Conservation (phyloP, 2,113 vertebrate genomes). For the Micromys minutus region DNA sequence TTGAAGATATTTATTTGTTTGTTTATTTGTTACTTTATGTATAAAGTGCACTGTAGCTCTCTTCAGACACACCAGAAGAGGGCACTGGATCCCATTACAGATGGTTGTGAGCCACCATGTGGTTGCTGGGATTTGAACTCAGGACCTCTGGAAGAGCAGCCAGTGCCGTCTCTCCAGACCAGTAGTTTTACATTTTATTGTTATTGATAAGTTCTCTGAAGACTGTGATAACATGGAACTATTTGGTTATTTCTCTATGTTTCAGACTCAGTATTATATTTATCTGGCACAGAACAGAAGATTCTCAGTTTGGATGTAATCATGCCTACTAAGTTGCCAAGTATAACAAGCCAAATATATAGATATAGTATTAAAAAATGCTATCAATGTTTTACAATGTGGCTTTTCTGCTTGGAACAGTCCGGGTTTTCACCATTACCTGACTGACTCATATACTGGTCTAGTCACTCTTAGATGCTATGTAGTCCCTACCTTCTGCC, state of each 20-base stretch:
- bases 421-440: not conserved
- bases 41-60: too few species aligned
- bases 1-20: too few species aligned
- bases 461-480: not conserved
- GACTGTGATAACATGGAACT: not conserved
- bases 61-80: too few species aligned
- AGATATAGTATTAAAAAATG: slow-evolving; percentile 1
- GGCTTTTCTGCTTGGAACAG: slow-evolving; percentile 25
- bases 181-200: slow-evolving; percentile 4
- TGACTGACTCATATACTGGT: not conserved
- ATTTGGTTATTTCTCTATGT: not conserved
- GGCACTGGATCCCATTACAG: too few species aligned
- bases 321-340: not conserved
- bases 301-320: not conserved
- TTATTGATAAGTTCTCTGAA: slow-evolving; percentile 25
- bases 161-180: too few species aligned
- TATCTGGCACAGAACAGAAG: not conserved
- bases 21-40: too few species aligned
- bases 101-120: too few species aligned
- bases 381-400: not conserved
- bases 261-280: not conserved
- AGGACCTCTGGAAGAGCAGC: too few species aligned
- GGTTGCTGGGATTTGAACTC: too few species aligned
- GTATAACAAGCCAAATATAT: not conserved
- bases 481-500: slow-evolving; percentile 5